Conservation (phyloP, 2,113 vertebrate genomes). For the Phodopus roborovskii region DNA sequence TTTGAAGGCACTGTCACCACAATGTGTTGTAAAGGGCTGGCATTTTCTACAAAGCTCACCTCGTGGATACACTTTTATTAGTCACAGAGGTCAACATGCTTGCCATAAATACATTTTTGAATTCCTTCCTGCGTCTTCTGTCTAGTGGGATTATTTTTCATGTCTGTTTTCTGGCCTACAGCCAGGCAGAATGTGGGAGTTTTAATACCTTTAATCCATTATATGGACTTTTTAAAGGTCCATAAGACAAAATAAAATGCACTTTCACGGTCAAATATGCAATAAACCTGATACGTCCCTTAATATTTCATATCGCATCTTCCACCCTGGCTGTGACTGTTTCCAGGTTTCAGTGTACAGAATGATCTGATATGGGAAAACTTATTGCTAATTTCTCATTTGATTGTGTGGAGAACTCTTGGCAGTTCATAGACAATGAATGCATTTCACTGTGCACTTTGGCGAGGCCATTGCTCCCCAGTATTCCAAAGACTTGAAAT, state of each 20-base stretch:
- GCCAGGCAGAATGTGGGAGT: conserved; percentile 81
- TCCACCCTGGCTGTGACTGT: conserved; percentile 66
- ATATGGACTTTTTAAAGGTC: conserved; percentile 75
- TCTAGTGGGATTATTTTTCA: conserved; percentile 81
- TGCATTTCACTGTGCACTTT: background rate
- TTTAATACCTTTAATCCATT: conserved; percentile 86
- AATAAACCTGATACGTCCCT: conserved; percentile 78
- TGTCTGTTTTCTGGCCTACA: conserved; percentile 72
- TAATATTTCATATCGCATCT: conserved; percentile 80
- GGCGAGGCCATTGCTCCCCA: background rate
- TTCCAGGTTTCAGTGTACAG: background rate
- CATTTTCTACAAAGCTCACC: conserved; percentile 68
- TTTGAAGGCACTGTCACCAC: conserved; percentile 56
- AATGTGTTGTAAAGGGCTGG: conserved; percentile 51
- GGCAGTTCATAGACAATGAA: background rate
- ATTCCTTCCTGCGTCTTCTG: conserved; percentile 79
- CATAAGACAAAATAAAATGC: conserved; percentile 83
- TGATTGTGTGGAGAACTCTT: background rate
- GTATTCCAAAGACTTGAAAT: background rate
- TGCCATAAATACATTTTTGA: conserved; percentile 81
- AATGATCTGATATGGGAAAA: conserved; percentile 14
- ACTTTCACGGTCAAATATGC: conserved; percentile 77
- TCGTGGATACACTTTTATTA: conserved; percentile 77
- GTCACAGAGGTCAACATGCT: conserved; percentile 72
- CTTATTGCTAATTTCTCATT: background rate